Conservation (phyloP, 2,888 invertebrate species). For the Philhelius pedissequus region DNA sequence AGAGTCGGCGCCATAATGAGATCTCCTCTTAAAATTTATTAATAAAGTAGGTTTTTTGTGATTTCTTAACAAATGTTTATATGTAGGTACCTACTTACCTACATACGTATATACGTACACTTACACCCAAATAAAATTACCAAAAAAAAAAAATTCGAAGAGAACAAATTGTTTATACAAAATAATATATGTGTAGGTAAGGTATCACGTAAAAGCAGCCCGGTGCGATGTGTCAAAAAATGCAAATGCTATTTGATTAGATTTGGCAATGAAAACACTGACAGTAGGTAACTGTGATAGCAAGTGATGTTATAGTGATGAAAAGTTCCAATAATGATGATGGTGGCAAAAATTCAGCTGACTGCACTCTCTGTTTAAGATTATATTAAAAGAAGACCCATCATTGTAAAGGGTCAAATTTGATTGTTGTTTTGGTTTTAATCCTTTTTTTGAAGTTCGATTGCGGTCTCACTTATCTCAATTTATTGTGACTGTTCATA, state of each 20-base stretch:
- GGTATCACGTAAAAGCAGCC: slow-evolving; percentile 20
- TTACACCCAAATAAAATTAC: neutral
- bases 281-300: neutral
- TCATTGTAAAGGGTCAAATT: neutral
- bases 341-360: slow-evolving; percentile 21
- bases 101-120: neutral
- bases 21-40: slow-evolving; percentile 37
- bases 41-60: slow-evolving; percentile 9
- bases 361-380: neutral
- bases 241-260: slow-evolving; percentile 21
- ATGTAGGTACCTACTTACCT: neutral
- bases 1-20: slow-evolving; percentile 1
- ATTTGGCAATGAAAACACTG: slow-evolving; percentile 35
- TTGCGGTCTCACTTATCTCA: slow-evolving; percentile 34
- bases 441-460: slow-evolving; percentile 7
- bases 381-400: neutral
- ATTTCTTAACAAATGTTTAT: neutral
- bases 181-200: no score
- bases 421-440: neutral
- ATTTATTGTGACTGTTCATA: slow-evolving; percentile 18
- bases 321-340: slow-evolving; percentile 17
- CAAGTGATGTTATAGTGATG: slow-evolving; percentile 6
- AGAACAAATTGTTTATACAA: slow-evolving; percentile 6
- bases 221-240: neutral
- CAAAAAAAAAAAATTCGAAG: neutral